These are phyloP conservation scores for Oreortyx pictus DNA, from an alignment of 2,797 vertebrate genomes.

Conservation along the genomic window DNA sequence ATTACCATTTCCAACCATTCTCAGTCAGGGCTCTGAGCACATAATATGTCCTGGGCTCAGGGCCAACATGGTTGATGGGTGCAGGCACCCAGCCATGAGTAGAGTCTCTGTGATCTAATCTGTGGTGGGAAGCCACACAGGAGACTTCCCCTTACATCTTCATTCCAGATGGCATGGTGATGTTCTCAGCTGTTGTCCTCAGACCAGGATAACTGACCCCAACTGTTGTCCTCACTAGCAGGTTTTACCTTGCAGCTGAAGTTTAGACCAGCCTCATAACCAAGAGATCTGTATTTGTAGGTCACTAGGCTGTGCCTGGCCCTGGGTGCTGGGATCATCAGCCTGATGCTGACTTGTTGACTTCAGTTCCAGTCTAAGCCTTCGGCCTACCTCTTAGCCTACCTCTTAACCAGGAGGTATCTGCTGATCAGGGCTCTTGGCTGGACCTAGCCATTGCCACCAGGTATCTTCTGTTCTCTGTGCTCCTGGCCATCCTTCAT, in stretches of 20 bases:
- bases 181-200: accelerated
- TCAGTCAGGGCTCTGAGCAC: not conserved
- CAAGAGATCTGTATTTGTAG: not conserved
- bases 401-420: not conserved
- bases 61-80: not conserved
- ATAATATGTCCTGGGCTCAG: not conserved
- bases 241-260: accelerated
- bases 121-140: accelerated
- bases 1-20: slow-evolving; percentile 4
- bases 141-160: not conserved
- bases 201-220: not conserved
- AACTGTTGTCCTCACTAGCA: not conserved
- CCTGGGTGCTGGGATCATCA: not conserved
- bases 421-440: accelerated
- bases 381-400: not conserved
- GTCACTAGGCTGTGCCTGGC: not conserved
- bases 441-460: not conserved
- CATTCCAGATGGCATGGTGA: accelerated
- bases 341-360: not conserved
- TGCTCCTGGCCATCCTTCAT: not conserved
- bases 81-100: not conserved
- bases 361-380: not conserved
- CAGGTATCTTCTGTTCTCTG: not conserved
- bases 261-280: accelerated
- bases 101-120: not conserved